These are phyloP conservation scores for Nasonia longicornis DNA, from an alignment of 1,140 invertebrate genomes.

Conservation along the genomic window DNA sequence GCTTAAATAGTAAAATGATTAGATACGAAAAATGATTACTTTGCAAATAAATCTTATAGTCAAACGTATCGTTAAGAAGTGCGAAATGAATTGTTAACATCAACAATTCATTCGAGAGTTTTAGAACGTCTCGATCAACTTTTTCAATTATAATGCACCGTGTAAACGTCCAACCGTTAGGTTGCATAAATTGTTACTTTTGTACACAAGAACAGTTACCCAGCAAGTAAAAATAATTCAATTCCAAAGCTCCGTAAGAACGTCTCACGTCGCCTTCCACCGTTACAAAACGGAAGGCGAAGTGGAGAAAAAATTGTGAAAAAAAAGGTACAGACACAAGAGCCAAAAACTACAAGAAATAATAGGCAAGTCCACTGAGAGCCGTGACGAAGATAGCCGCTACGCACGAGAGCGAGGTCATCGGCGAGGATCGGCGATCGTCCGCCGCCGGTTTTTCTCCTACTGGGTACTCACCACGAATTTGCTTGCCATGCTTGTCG, in stretches of 20 bases:
- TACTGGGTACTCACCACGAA: conserved; percentile 63
- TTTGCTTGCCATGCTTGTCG: conserved; percentile 65
- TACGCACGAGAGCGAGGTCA: conserved; percentile 47
- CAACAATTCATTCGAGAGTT: neutral
- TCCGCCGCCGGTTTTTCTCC: neutral
- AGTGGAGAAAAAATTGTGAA: neutral
- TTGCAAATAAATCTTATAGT: neutral
- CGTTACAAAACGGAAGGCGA: neutral
- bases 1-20: neutral
- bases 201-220: too few species aligned
- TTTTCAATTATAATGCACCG: too few species aligned
- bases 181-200: too few species aligned
- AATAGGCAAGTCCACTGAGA: conserved; percentile 51
- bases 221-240: neutral
- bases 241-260: conserved; percentile 16
- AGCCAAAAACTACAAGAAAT: conserved; percentile 37
- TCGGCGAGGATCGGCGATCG: conserved; percentile 22
- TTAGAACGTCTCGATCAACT: too few species aligned
- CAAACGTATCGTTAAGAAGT: neutral
- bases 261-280: neutral
- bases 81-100: neutral
- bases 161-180: too few species aligned
- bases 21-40: neutral
- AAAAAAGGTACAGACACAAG: neutral
- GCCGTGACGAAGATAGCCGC: conserved; percentile 53